These are phyloP conservation scores for Beroe forskalii DNA, from an alignment of 37 sponge, comb jelly and placozoan species.

Conservation along the genomic window DNA sequence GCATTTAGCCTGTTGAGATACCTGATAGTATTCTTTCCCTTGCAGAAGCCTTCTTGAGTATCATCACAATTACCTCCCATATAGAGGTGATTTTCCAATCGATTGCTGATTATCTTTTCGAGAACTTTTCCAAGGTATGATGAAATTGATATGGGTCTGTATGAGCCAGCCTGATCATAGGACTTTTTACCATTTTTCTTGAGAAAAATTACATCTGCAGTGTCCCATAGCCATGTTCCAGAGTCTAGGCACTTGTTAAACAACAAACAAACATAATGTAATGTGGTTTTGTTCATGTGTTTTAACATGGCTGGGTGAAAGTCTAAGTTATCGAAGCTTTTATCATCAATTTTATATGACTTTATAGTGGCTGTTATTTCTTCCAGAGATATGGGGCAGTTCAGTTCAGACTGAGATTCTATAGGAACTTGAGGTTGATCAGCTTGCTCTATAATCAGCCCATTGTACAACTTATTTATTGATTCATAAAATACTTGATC, in stretches of 20 bases:
- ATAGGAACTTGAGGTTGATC: no score
- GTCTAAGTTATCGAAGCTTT: background rate
- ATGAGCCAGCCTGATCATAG: background rate
- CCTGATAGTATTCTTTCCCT: background rate
- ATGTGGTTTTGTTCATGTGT: background rate
- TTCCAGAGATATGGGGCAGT: background rate
- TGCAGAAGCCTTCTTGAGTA: background rate
- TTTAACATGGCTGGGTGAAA: background rate
- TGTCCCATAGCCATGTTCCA: background rate
- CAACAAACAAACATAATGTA: background rate
- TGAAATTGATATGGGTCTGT: slow-evolving; percentile 7
- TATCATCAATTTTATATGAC: background rate
- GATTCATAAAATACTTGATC: background rate
- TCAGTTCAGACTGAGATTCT: no score
- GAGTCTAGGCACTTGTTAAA: background rate
- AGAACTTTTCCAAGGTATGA: background rate
- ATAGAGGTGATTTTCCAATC: background rate
- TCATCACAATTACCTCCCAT: background rate
- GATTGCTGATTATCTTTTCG: background rate
- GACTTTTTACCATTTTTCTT: background rate
- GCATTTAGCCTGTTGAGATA: background rate
- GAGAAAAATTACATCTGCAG: background rate
- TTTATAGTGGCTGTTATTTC: background rate
- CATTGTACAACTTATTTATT: background rate
- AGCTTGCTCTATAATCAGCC: no score